Base-by-base conservation (phyloP, 2,888 invertebrate genomes). In the Cremastobaeus sp. region DNA sequence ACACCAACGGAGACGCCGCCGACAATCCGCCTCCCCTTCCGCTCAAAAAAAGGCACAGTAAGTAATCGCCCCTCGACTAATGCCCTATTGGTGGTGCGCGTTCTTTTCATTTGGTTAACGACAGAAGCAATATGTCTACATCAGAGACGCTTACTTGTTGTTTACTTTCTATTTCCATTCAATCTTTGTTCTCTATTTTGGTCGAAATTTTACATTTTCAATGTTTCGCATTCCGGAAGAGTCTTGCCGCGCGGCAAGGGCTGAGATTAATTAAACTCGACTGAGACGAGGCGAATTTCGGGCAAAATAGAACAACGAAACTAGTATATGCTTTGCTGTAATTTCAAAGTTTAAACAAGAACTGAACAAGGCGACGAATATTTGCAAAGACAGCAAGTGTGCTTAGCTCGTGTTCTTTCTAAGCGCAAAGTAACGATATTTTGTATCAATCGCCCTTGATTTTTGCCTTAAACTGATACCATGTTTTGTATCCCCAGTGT, bases 21-120 rank as follows among this genome's bases (percentile, higher is more conserved):
- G 91, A 92, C 79, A 90, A 92, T 84, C 95, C 96, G 75, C 97
- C 97, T 74, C 97, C 97, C 48, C 89, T 97, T 77, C 97, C 97
- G 35, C 93, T 94, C 41, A 97, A 97, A 90, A 96, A 96, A 89
- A 94, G 95, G 88, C 95, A 97, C 91, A 97, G 97, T 96, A 92
- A 95, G 96, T 95, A 89, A 47, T 45, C 45, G 9, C 28, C 4
- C 15, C 5, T 68, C 39, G 11, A 17, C n/a, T n/a, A n/a, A n/a
- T n/a, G n/a, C n/a, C n/a, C n/a, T n/a, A n/a, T n/a, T n/a, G n/a
- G n/a, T n/a, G n/a, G n/a, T n/a, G 1, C 17, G 15, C 11, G 11
- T 25, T 17, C 25, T n/a, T 52, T 30, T 21, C 21, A 17, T 39
- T 54, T 28, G 20, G 14, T 45, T 35, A 41, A 50, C 30, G 25